Conservation (phyloP, 2,113 vertebrate species). For the Artemisiospiza belli region DNA sequence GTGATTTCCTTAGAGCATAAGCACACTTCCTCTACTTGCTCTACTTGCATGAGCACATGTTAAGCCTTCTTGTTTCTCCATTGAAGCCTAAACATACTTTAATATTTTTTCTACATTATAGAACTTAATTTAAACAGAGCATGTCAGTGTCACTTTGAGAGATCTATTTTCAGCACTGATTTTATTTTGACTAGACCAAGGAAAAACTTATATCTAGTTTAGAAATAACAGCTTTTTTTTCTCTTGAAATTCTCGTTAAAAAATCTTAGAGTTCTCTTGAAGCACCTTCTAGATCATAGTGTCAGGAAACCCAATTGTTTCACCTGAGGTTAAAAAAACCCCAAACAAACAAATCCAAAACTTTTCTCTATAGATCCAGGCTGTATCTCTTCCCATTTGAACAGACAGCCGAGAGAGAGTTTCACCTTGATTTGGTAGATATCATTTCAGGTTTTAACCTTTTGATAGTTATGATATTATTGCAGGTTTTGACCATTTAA, state of each 20-base stretch:
- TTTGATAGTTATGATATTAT: neutral
- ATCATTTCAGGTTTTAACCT: neutral
- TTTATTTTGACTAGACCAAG: conserved; percentile 53
- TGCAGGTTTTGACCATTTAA: neutral
- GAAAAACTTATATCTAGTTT: conserved; percentile 5
- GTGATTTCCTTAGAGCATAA: neutral
- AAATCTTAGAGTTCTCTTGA: conserved; percentile 18
- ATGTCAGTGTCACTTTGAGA: conserved; percentile 29
- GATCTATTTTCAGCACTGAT: conserved; percentile 58
- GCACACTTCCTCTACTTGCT: neutral
- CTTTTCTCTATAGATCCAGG: neutral
- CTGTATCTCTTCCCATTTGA: neutral
- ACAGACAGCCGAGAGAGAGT: neutral
- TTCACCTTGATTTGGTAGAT: neutral
- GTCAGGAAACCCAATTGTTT: conserved; percentile 4
- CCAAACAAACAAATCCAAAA: neutral
- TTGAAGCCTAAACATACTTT: neutral
- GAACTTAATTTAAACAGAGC: conserved; percentile 39
- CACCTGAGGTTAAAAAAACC: conserved; percentile 16
- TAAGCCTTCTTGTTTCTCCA: neutral
- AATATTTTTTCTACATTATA: neutral
- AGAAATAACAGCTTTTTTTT: conserved; percentile 11
- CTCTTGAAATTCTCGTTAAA: conserved; percentile 56
- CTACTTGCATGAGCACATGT: neutral
- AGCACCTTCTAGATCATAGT: neutral